Base-by-base conservation (phyloP, 1,140 invertebrate genomes). In the Megalopta genalis region DNA sequence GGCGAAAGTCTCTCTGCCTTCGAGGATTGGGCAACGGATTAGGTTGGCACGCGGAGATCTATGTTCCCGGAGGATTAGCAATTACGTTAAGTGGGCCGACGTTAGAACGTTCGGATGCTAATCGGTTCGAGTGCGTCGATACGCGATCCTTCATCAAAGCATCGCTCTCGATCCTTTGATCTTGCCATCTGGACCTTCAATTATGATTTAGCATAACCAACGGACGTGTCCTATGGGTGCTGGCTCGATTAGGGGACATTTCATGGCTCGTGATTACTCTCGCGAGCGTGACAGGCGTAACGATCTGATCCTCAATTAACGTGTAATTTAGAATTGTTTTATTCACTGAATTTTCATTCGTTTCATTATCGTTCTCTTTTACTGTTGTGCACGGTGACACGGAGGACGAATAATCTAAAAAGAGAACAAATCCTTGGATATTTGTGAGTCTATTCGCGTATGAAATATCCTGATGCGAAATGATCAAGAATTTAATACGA, bases 71-170 rank as follows among this genome's bases (percentile, higher is more conserved):
- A 49, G 62, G 70, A 73, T 85, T 69, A 78, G 72, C 77, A 85
- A 85, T 85, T 85, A 85, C 74, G 74, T 27, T 67, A 49, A 85
- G 74, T 84, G 65, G 79, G 32, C 66, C n/a, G 23, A 63, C 21
- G 68, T 46, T 52, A 52, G 77, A n/a, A 66, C 70, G 37, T 37
- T 16, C 21, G 70, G 62, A 85, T 78, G 74, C 60, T 85, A 85
- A 85, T 85, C 70, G 79, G 60, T 42, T 62, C 54, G 49, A 82
- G 83, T 63, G 62, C 67, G 52, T 78, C 74, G 83, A 85, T 85
- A 70, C 63, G 42, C 37, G 49, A 37, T 63, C 59, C 82, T 84
- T 77, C 72, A 73, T 84, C 80, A 84, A 65, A 84, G 72, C 65
- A 42, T 23, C 70, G 32, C 64, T 25, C 57, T 60, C 59, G 25